Evolutionary conservation across 1,140 invertebrate genomes (phyloP).

Genomic region (Cotesia chilonis): DNA sequence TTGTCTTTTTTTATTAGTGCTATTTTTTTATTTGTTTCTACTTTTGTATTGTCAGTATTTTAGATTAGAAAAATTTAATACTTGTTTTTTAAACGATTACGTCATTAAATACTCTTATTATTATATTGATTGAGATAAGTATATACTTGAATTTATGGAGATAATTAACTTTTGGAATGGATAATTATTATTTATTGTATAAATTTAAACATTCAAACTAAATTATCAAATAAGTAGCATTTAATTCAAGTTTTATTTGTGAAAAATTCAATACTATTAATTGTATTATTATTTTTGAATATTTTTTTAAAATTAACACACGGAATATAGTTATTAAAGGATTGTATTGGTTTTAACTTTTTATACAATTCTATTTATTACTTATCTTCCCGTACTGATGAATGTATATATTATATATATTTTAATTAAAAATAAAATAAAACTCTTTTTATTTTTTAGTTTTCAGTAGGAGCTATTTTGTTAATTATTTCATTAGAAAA

Average conservation of each 20-base stretch:
- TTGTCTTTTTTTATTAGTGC: not conserved
- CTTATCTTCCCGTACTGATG: conserved; percentile 33
- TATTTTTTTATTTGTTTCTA: conserved; percentile 22
- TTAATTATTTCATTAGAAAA: no score
- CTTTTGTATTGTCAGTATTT: conserved; percentile 31
- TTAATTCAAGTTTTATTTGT: no score
- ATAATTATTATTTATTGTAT: not conserved
- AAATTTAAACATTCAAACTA: no score
- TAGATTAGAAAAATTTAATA: conserved; percentile 23
- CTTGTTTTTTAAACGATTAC: not conserved
- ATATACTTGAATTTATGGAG: not conserved
- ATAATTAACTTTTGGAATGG: not conserved
- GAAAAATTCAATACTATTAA: not conserved
- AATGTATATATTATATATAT: conserved; percentile 28
- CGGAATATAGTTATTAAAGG: no score
- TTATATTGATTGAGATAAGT: not conserved
- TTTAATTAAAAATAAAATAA: not conserved
- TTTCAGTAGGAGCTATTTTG: not conserved
- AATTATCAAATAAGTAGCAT: no score
- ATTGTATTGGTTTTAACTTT: conserved; percentile 16
- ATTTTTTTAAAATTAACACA: no score
- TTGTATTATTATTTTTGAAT: conserved; percentile 7
- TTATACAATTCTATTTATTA: conserved; percentile 31
- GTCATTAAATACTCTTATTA: not conserved
- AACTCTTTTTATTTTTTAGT: not conserved